A percentile compares a stretch with the other conserved stretches of the same genome.
Evolutionary conservation across 2,888 invertebrate genomes (phyloP).

Genomic region (Lathronympha strigana): DNA sequence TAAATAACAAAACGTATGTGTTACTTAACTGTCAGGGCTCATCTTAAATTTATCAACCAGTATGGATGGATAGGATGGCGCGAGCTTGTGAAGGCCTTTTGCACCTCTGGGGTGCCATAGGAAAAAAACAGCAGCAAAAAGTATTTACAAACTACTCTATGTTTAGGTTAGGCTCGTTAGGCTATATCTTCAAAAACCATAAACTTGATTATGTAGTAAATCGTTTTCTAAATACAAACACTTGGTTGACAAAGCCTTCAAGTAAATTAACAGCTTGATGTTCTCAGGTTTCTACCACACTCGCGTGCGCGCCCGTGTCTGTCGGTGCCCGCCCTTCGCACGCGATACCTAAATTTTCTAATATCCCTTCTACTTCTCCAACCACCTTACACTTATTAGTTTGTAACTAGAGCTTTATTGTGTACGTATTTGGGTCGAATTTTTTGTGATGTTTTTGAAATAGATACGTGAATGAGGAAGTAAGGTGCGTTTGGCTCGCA

Average conservation of each 20-base stretch:
- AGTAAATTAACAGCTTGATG: slow-evolving; percentile 68
- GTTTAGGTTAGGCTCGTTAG: too few species aligned
- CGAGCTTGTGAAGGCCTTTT: too few species aligned
- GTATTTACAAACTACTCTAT: too few species aligned
- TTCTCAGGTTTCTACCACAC: slow-evolving; percentile 61
- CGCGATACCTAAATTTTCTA: slow-evolving; percentile 79
- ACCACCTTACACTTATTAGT: neutral
- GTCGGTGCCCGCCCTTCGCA: slow-evolving; percentile 57
- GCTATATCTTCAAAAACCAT: neutral
- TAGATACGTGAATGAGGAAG: slow-evolving; percentile 1
- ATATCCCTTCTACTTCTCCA: slow-evolving; percentile 43
- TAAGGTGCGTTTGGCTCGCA: slow-evolving; percentile 51
- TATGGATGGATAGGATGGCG: too few species aligned
- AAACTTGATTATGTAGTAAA: neutral
- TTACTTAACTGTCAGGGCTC: too few species aligned
- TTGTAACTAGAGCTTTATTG: neutral
- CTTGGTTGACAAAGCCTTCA: slow-evolving; percentile 54
- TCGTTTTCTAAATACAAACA: slow-evolving; percentile 27
- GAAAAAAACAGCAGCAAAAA: too few species aligned
- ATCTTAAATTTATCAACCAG: too few species aligned
- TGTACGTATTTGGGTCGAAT: neutral
- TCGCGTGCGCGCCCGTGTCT: slow-evolving; percentile 71
- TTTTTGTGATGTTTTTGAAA: neutral
- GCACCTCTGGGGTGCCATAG: too few species aligned
- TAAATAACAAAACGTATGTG: too few species aligned